A percentile compares a stretch with the other conserved stretches of the same genome.
phyloP scores from a whole-genome alignment of 1,140 invertebrate species.

The Drepana arcuata region DNA sequence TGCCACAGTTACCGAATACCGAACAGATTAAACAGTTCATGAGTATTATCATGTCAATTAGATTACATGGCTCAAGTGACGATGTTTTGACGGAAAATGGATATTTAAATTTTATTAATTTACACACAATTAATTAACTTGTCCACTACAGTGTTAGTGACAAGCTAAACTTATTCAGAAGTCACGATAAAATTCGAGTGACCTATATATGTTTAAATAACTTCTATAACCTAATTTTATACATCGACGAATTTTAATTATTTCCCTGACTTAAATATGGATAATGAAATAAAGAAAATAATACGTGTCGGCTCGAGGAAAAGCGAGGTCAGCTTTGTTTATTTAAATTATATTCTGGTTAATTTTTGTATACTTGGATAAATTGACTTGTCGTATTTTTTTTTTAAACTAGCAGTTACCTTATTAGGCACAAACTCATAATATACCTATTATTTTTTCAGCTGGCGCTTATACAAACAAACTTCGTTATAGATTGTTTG shows the following conservation, averaged over 20 bases:
- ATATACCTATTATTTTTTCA: slow-evolving; percentile 74
- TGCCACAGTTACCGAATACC: too few species aligned
- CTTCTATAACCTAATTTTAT: slow-evolving; percentile 20
- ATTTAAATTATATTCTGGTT: not conserved
- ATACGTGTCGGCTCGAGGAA: slow-evolving; percentile 63
- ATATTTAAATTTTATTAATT: slow-evolving; percentile 3
- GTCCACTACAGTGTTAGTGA: slow-evolving; percentile 68
- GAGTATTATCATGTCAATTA: too few species aligned
- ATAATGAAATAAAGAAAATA: slow-evolving; percentile 37
- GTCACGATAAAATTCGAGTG: not conserved
- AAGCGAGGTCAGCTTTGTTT: slow-evolving; percentile 44
- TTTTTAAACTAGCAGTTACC: too few species aligned
- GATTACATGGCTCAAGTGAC: too few species aligned
- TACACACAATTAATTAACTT: slow-evolving; percentile 23
- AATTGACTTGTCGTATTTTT: too few species aligned
- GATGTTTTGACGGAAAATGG: too few species aligned
- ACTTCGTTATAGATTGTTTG: slow-evolving; percentile 80
- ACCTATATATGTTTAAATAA: slow-evolving; percentile 31
- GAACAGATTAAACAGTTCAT: too few species aligned
- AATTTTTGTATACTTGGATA: not conserved
- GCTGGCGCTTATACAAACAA: slow-evolving; percentile 85
- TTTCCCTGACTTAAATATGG: slow-evolving; percentile 27
- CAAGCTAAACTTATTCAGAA: slow-evolving; percentile 18
- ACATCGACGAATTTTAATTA: too few species aligned
- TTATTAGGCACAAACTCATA: too few species aligned